Conservation (phyloP, 2,888 invertebrate genomes). For the Chymomyza procnemis region DNA sequence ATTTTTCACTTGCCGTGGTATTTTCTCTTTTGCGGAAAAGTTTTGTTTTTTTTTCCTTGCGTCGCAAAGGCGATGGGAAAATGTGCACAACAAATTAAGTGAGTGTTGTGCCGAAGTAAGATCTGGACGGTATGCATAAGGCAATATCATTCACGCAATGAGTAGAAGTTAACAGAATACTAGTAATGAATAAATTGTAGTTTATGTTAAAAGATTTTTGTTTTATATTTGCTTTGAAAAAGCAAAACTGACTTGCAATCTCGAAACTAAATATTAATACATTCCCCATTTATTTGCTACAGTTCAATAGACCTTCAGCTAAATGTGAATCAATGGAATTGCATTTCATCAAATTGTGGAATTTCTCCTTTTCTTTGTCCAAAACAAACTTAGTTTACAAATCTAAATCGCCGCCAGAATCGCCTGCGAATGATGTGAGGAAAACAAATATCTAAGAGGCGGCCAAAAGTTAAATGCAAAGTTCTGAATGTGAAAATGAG, state of each 20-base stretch:
- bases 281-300: too few relatives aligned
- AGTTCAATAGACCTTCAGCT: too few relatives aligned
- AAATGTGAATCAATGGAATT: too few relatives aligned
- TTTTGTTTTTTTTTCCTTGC: not conserved
- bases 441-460: conserved; percentile 23
- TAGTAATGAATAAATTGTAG: too few relatives aligned
- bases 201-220: too few relatives aligned
- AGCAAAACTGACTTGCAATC: too few relatives aligned
- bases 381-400: not conserved
- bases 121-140: not conserved
- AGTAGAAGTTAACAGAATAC: too few relatives aligned
- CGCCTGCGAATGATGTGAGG: conserved; percentile 20
- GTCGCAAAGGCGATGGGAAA: not conserved
- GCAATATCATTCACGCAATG: not conserved
- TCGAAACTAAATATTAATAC: too few relatives aligned
- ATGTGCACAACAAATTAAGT: not conserved
- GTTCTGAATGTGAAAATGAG: conserved; percentile 65
- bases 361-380: too few relatives aligned
- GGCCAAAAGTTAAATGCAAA: conserved; percentile 67
- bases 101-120: not conserved
- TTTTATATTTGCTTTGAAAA: too few relatives aligned
- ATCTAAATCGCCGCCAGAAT: not conserved
- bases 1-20: not conserved
- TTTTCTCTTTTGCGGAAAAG: not conserved
- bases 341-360: too few relatives aligned